Evolutionary conservation across 2,888 invertebrate species (phyloP).

Genomic region (Volucella inflata): DNA sequence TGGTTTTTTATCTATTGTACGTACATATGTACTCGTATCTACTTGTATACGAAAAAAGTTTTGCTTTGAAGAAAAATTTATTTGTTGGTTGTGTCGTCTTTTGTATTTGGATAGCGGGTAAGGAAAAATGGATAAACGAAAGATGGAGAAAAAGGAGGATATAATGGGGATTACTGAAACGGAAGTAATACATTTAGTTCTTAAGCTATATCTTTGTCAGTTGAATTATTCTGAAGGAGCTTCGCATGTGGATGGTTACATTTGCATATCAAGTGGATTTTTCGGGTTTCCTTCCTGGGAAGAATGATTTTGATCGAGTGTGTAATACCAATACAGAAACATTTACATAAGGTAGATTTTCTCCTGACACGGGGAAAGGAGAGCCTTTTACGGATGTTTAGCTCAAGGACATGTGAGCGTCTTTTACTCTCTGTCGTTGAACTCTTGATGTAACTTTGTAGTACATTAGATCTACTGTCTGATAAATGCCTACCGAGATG

Average conservation of each 20-base stretch:
- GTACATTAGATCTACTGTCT: too few species aligned
- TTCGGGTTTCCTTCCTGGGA: too few species aligned
- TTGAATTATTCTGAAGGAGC: constrained; percentile 5
- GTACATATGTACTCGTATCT: neutral
- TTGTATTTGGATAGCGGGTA: constrained; percentile 10
- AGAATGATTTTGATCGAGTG: too few species aligned
- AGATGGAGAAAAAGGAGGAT: constrained; percentile 2
- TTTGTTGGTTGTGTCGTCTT: constrained; percentile 24
- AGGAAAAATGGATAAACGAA: neutral
- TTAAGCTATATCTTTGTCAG: neutral
- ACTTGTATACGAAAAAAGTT: neutral
- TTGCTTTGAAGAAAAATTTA: constrained; percentile 27
- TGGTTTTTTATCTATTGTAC: neutral
- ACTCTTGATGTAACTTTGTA: too few species aligned
- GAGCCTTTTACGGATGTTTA: too few species aligned
- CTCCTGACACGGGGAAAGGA: too few species aligned
- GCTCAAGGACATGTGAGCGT: too few species aligned
- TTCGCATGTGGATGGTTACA: neutral
- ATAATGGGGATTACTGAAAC: constrained; percentile 6
- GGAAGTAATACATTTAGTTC: constrained; percentile 25
- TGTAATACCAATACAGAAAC: too few species aligned
- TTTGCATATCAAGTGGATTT: too few species aligned
- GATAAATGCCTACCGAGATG: too few species aligned
- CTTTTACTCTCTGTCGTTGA: too few species aligned
- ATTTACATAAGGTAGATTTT: too few species aligned